Base-by-base conservation (phyloP, 2,113 vertebrate genomes). In the Naja naja region DNA sequence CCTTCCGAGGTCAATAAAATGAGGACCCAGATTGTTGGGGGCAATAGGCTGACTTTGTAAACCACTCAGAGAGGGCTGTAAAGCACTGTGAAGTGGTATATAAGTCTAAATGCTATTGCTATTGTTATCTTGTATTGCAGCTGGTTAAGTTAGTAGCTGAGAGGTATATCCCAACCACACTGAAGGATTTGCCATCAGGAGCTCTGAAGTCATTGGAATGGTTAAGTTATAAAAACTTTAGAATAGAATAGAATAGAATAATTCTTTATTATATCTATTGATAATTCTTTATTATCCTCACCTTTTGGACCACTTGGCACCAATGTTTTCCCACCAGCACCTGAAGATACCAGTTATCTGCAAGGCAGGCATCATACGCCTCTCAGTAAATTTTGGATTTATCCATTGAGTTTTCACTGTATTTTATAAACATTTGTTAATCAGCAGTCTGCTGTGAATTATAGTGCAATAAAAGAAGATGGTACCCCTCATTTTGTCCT, bases 361-460 rank as follows among this genome's bases (percentile, higher is more conserved):
- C 69, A 30, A 94, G n/a, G 11, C 49, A 52, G 93, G 69, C 23
- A 93, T 89, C 89, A 95, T 94, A 94, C 92, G 27, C 93, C 89
- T 94, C 87, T 58, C 86, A 95, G 91, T 56, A 43, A 47, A 69
- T 4, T 18, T 90, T 18, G 58, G 93, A 27, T 91, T 94, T 93
- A 95, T 43, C 34, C 3, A n/a, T 54, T 20, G 20, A 47, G 94
- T 55, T 34, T 90, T 30, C 90, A 91, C 95, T 95, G 94, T 94
- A 45, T n/a, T 95, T 92, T 92, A 94, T 94, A 94, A 34, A 25
- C 90, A 22, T 90, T 54, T 91, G 60, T 90, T 94, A 94, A 96
- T 95, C 93, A 95, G 30, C 92, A 94, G 91, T 94, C 90, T n/a
- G 54, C 94, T 92, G 92, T 96, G 55, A 96, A 93, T 95, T 95